Evolutionary conservation across 2,888 invertebrate genomes (phyloP).

Genomic region (Trichogramma evanescens): DNA sequence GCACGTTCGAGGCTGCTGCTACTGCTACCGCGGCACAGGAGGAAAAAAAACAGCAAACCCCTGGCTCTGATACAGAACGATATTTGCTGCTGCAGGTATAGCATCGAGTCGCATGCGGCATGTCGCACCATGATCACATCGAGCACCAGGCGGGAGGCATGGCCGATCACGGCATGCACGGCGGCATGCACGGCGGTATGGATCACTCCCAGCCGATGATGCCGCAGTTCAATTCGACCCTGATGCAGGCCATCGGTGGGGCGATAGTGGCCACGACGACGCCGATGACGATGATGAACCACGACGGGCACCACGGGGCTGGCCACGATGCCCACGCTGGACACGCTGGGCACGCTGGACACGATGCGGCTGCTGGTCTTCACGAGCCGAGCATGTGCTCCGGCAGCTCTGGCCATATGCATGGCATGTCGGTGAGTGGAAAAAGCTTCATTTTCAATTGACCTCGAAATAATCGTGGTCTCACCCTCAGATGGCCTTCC

Average conservation of each 20-base stretch:
- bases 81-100: too few relatives aligned
- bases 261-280: neutral
- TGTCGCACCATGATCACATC: neutral
- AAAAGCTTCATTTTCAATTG: slow-evolving; percentile 3
- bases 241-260: too few relatives aligned
- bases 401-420: slow-evolving; percentile 21
- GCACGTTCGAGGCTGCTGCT: too few relatives aligned
- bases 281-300: slow-evolving; percentile 7
- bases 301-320: neutral
- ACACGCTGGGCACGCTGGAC: neutral
- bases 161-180: slow-evolving; percentile 8
- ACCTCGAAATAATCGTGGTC: neutral
- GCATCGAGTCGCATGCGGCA: too few relatives aligned
- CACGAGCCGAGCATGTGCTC: slow-evolving; percentile 4
- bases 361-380: neutral
- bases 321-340: neutral
- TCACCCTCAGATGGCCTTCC: slow-evolving; percentile 60
- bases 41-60: too few relatives aligned
- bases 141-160: slow-evolving; percentile 22
- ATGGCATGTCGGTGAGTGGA: slow-evolving; percentile 42
- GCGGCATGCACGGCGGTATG: too few relatives aligned
- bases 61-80: too few relatives aligned
- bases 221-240: neutral
- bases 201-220: neutral
- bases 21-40: too few relatives aligned